phyloP scores from a whole-genome alignment of 2,797 vertebrate species.

The Rhodeus uyekii region DNA sequence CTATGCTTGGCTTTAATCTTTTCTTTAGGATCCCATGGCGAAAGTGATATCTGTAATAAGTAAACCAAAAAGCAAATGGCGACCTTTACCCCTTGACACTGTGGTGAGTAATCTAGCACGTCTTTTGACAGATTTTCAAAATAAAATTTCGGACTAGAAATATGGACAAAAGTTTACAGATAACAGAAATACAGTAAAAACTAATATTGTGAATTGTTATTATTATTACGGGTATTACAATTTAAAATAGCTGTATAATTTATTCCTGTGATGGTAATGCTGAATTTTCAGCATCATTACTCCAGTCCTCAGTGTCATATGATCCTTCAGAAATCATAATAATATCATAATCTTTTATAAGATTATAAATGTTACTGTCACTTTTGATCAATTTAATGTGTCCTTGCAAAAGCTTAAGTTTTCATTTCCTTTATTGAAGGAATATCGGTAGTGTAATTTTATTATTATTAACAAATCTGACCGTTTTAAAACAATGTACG shows the following conservation, averaged over 20 bases:
- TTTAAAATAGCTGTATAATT: neutral
- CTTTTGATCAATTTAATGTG: neutral
- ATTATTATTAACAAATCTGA: neutral
- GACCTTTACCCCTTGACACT: conserved; percentile 93
- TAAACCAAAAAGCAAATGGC: conserved; percentile 98
- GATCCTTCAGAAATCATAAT: neutral
- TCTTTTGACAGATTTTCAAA: neutral
- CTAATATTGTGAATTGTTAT: neutral
- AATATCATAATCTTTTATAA: neutral
- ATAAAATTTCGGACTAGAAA: no score
- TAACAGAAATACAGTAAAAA: neutral
- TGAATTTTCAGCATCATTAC: neutral
- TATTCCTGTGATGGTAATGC: neutral
- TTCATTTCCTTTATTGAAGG: neutral
- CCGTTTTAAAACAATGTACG: neutral
- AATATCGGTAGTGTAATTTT: neutral
- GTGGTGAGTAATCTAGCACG: conserved; percentile 81
- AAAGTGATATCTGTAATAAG: conserved; percentile 89
- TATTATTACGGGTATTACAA: no score
- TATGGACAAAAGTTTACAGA: neutral
- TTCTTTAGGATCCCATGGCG: conserved; percentile 87
- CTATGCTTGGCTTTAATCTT: neutral
- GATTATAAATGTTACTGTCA: neutral
- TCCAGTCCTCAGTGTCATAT: neutral
- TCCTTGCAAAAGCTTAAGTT: neutral